phyloP scores from a whole-genome alignment of 2,113 vertebrate genomes.

The Rhinoderma darwinii region DNA sequence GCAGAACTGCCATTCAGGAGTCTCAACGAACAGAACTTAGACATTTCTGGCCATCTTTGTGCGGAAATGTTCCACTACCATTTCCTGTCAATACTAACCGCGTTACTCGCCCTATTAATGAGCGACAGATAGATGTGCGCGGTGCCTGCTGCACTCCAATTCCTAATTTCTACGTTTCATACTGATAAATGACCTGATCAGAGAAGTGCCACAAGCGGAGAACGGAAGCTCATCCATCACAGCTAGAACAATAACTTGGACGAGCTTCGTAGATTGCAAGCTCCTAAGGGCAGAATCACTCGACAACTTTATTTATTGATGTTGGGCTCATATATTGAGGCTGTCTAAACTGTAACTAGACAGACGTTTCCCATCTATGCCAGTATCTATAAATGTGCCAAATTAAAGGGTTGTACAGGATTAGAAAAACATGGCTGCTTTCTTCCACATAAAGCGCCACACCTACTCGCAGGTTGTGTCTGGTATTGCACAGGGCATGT shows the following conservation, averaged over 20 bases:
- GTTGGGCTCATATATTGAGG: background rate
- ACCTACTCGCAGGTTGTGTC: too few species aligned
- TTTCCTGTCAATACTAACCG: constrained; percentile 15
- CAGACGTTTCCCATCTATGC: too few species aligned
- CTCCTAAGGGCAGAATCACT: constrained; percentile 18
- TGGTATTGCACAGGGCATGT: too few species aligned
- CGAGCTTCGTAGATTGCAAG: background rate
- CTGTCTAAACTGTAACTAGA: too few species aligned
- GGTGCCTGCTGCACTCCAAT: background rate
- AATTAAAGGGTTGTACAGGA: too few species aligned
- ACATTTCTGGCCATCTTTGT: background rate
- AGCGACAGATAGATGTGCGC: background rate
- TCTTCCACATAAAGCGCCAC: too few species aligned
- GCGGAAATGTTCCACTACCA: background rate
- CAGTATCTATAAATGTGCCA: too few species aligned
- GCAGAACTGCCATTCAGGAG: too few species aligned
- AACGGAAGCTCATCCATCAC: background rate
- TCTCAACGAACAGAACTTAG: too few species aligned
- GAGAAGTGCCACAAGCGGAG: background rate
- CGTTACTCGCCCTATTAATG: background rate
- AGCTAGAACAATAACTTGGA: background rate
- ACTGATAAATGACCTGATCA: background rate
- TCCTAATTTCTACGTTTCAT: background rate
- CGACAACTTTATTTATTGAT: background rate
- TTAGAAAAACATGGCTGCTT: too few species aligned